phyloP scores from a whole-genome alignment of 2,113 vertebrate genomes.

The Phodopus roborovskii region DNA sequence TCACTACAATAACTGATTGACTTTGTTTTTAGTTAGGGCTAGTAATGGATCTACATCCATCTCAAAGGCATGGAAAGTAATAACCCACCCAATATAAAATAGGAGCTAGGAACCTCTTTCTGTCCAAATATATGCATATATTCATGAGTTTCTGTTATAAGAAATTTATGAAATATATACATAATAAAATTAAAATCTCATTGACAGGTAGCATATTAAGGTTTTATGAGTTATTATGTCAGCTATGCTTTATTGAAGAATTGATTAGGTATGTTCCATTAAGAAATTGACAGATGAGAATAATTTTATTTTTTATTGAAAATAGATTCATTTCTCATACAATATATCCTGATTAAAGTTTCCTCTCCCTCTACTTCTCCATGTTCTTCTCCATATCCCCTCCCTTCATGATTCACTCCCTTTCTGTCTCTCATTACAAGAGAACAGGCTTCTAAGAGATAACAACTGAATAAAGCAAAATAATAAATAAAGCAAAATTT shows the following conservation, averaged over 20 bases:
- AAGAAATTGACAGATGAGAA: background rate
- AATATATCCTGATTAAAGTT: background rate
- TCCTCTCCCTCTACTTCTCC: background rate
- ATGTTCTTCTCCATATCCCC: background rate
- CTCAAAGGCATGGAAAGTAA: background rate
- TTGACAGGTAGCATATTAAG: background rate
- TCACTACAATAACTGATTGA: background rate
- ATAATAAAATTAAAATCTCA: slow-evolving; percentile 48
- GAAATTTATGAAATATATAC: background rate
- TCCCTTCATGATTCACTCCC: background rate
- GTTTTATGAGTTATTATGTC: slow-evolving; percentile 38
- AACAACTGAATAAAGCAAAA: background rate
- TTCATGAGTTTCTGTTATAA: background rate
- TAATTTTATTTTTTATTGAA: background rate
- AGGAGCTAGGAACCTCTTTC: background rate
- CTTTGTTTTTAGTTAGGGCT: background rate
- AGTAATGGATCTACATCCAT: background rate
- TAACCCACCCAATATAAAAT: background rate
- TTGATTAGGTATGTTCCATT: background rate
- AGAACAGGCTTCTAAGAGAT: background rate
- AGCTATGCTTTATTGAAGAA: background rate
- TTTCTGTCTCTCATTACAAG: background rate
- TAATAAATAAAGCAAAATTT: background rate
- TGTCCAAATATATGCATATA: background rate
- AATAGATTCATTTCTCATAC: background rate